Percentiles rank a stretch among this genome's conserved stretches.
These are phyloP conservation scores for Brachionus paranguensis DNA, from an alignment of 1,140 invertebrate species.

Conservation along the genomic window DNA sequence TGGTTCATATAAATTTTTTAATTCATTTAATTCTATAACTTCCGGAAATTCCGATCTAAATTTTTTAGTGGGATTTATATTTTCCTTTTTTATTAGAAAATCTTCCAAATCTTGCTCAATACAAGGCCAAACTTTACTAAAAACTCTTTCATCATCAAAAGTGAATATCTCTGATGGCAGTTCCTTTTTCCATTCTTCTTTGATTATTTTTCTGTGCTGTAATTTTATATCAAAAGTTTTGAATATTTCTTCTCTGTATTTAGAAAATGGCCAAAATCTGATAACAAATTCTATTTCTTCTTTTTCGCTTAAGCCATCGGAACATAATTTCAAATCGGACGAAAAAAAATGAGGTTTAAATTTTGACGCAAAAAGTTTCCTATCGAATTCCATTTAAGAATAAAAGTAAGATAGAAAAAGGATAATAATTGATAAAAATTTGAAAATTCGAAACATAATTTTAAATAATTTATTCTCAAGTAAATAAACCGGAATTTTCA, in stretches of 20 bases:
- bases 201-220: background rate
- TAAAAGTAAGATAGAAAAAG: background rate
- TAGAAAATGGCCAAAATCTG: background rate
- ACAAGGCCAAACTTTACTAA: background rate
- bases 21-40: background rate
- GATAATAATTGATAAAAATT: background rate
- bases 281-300: background rate
- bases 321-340: background rate
- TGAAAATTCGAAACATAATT: background rate
- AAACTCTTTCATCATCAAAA: background rate
- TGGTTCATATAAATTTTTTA: background rate
- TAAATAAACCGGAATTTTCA: too few relatives aligned
- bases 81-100: background rate
- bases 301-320: background rate
- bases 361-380: background rate
- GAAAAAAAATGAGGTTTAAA: background rate
- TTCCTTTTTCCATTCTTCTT: background rate
- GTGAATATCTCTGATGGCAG: background rate
- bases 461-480: background rate
- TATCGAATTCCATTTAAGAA: background rate
- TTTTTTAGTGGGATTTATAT: background rate
- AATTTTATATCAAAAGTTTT: background rate
- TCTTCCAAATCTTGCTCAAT: background rate
- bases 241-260: background rate
- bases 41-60: background rate